Evolutionary conservation across 2,113 vertebrate species (phyloP).

Genomic region (Agapornis roseicollis): DNA sequence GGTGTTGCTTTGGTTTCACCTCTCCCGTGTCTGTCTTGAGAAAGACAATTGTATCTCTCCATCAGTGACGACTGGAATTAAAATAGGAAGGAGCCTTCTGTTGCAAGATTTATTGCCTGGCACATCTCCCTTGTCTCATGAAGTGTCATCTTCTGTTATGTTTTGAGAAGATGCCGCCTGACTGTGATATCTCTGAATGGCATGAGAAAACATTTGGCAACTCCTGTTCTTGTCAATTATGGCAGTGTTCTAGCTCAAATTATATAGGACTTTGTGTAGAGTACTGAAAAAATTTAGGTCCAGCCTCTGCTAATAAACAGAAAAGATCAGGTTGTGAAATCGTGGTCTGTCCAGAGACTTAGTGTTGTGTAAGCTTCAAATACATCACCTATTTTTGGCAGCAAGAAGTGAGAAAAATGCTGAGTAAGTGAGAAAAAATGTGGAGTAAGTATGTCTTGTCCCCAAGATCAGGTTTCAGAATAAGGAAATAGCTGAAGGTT

Average conservation of each 20-base stretch:
- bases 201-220: neutral
- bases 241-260: neutral
- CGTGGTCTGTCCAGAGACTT: neutral
- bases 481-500: neutral
- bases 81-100: conserved; percentile 32
- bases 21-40: neutral
- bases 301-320: neutral
- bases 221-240: neutral
- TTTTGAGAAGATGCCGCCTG: neutral
- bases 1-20: neutral
- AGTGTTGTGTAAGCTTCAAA: neutral
- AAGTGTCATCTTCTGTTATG: neutral
- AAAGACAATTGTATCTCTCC: neutral
- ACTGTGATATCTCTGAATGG: neutral
- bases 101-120: conserved; percentile 24
- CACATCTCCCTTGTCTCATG: neutral
- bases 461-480: neutral
- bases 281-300: neutral
- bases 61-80: neutral
- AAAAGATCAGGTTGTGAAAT: neutral
- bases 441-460: neutral
- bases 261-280: neutral
- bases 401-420: neutral
- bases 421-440: neutral
- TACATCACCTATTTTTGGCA: neutral